phyloP scores from a whole-genome alignment of 2,797 vertebrate species.

The Setipinna tenuifilis region DNA sequence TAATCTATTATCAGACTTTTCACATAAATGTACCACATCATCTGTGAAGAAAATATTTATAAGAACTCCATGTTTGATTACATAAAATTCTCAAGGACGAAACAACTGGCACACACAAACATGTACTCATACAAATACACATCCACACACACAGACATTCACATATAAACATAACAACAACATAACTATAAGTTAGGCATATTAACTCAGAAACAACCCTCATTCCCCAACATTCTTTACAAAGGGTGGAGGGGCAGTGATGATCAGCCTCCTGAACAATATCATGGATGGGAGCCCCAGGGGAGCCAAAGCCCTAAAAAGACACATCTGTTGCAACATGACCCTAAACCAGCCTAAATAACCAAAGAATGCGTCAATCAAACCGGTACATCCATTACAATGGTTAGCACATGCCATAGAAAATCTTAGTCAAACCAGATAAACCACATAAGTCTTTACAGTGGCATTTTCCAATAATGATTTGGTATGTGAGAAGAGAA shows the following conservation, averaged over 20 bases:
- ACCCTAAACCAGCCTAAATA: constrained; percentile 22
- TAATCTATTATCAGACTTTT: neutral
- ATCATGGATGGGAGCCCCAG: constrained; percentile 37
- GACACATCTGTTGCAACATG: constrained; percentile 48
- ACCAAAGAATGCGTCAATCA: constrained; percentile 32
- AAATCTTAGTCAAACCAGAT: neutral
- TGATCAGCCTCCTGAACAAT: constrained; percentile 10
- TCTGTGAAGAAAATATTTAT: neutral
- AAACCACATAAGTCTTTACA: neutral
- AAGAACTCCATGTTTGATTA: neutral
- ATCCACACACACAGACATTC: neutral
- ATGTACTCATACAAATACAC: neutral
- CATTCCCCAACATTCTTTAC: neutral
- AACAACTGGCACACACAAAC: neutral
- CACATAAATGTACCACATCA: neutral
- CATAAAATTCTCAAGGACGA: neutral
- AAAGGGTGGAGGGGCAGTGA: neutral
- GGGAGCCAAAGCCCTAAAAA: constrained; percentile 41
- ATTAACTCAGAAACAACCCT: neutral
- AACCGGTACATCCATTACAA: constrained; percentile 20
- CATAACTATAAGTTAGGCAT: neutral
- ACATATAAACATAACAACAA: neutral
- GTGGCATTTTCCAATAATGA: neutral
- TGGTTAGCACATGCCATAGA: neutral
- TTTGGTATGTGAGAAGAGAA: neutral